Evolutionary conservation across 1,140 invertebrate genomes (phyloP).

Genomic region (Thalassaphorura encarpata): DNA sequence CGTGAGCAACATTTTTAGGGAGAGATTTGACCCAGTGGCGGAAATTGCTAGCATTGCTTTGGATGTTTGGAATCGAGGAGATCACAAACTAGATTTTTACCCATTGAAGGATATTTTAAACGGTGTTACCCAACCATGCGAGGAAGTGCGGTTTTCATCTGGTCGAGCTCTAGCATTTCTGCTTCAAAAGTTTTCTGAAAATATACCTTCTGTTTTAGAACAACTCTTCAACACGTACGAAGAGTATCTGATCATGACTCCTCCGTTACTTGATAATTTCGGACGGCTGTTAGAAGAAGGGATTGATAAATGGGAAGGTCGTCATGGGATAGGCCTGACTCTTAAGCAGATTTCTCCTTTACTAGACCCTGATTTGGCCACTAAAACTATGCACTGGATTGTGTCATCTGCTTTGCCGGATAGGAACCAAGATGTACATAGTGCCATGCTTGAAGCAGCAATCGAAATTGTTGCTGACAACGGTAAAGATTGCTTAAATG

Average conservation of each 20-base stretch:
- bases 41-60: conserved; percentile 47
- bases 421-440: conserved; percentile 66
- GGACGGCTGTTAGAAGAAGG: conserved; percentile 75
- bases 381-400: conserved; percentile 47
- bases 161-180: conserved; percentile 57
- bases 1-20: conserved; percentile 10
- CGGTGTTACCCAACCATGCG: conserved; percentile 68
- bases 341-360: conserved; percentile 61
- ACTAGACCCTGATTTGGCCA: conserved; percentile 40
- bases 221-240: conserved; percentile 50
- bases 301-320: conserved; percentile 75
- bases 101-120: conserved; percentile 44
- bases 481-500: conserved; percentile 57
- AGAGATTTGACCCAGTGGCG: conserved; percentile 14
- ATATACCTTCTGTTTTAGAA: conserved; percentile 50
- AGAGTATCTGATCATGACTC: conserved; percentile 64
- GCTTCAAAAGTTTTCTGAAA: conserved; percentile 45
- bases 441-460: conserved; percentile 87
- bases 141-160: conserved; percentile 65
- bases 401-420: conserved; percentile 80
- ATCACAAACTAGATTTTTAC: not conserved
- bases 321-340: conserved; percentile 76
- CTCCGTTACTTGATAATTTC: conserved; percentile 79
- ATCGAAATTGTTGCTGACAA: conserved; percentile 80
- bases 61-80: conserved; percentile 51